Percentiles rank a stretch among this genome's conserved stretches.
Evolutionary conservation across 2,888 invertebrate species (phyloP).

Genomic region (Diogma glabrata): DNA sequence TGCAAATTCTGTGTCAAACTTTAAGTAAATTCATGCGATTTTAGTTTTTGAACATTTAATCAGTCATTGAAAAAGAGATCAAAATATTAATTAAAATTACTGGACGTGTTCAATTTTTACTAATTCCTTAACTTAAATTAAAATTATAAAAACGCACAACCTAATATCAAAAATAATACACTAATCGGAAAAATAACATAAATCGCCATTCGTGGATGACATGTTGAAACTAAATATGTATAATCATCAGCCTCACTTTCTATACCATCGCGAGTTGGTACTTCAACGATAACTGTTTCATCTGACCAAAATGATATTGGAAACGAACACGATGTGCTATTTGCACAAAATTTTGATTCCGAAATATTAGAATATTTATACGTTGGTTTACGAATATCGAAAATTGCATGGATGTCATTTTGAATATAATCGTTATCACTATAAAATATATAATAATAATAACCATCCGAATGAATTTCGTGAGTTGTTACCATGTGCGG

Average conservation of each 20-base stretch:
- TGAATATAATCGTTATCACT: conserved; percentile 70
- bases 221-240: conserved; percentile 60
- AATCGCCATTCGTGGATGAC: conserved; percentile 65
- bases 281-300: conserved; percentile 72
- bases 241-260: conserved; percentile 64
- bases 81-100: no score
- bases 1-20: no score
- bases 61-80: no score
- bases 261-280: conserved; percentile 69
- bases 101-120: no score
- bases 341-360: conserved; percentile 56
- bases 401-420: conserved; percentile 72
- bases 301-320: conserved; percentile 57
- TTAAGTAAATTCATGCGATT: no score
- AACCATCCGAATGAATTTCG: conserved; percentile 62
- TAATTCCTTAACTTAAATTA: no score
- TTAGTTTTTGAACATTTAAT: no score
- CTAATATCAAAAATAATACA: conserved; percentile 60
- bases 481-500: conserved; percentile 58
- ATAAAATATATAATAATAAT: conserved; percentile 83
- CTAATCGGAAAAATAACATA: conserved; percentile 71
- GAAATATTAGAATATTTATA: conserved; percentile 63
- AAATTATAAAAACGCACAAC: conserved; percentile 76
- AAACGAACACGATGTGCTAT: conserved; percentile 66
- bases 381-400: conserved; percentile 75